Evolutionary conservation across 2,113 vertebrate genomes (phyloP).

Genomic region (Rhadina sibilatrix): DNA sequence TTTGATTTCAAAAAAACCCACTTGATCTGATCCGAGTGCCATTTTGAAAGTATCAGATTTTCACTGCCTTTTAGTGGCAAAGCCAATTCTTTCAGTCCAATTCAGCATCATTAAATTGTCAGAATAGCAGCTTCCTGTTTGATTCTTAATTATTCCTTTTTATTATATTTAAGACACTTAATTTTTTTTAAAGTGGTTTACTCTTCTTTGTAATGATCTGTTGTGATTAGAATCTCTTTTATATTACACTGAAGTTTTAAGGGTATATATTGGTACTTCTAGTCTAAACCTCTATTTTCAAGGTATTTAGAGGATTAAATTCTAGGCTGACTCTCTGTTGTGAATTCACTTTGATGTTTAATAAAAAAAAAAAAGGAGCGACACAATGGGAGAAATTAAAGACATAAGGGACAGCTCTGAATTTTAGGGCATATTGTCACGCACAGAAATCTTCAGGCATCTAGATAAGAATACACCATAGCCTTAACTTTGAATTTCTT

Average conservation of each 20-base stretch:
- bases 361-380: constrained; percentile 53
- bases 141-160: constrained; percentile 77
- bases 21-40: constrained; percentile 29
- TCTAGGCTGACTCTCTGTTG: constrained; percentile 75
- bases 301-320: constrained; percentile 74
- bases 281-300: constrained; percentile 68
- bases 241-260: constrained; percentile 63
- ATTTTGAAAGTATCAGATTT: constrained; percentile 65
- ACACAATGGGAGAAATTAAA: constrained; percentile 64
- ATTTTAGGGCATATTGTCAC: constrained; percentile 67
- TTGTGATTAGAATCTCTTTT: constrained; percentile 75
- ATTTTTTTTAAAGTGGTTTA: constrained; percentile 68
- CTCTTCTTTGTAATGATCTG: constrained; percentile 71
- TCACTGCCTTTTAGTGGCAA: constrained; percentile 44
- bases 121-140: constrained; percentile 63
- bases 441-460: constrained; percentile 59
- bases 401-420: constrained; percentile 65
- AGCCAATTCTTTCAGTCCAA: constrained; percentile 64
- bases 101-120: constrained; percentile 72
- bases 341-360: constrained; percentile 70
- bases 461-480: constrained; percentile 54
- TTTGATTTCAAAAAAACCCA: not conserved
- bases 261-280: constrained; percentile 66
- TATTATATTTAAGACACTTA: constrained; percentile 79
- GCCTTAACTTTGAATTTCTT: constrained; percentile 67